Base-by-base conservation (phyloP, 2,113 vertebrate genomes). In the Anarhynchus alexandrinus region DNA sequence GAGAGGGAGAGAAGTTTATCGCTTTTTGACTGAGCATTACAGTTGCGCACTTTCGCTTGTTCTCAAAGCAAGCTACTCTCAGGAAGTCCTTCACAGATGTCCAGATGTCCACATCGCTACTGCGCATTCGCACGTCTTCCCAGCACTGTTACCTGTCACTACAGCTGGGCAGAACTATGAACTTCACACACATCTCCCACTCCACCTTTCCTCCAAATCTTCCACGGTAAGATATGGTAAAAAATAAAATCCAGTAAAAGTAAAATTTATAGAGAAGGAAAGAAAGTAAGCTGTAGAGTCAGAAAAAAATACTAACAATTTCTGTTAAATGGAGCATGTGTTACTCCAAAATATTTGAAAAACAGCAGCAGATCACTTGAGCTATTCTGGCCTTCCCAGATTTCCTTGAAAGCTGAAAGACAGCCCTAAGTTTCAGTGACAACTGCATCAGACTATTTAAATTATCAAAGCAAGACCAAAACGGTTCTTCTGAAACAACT, bases 401-500 rank as follows among this genome's bases (percentile, higher is more conserved):
- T 71, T 67, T 70, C 51, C 70, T 29, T 1, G 3, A 57, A 62
- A 90, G 26, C 54, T 66, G 69, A 86, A 25, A 69, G 40, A 67
- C 15, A 93, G 36, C 36, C 58, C 40, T 25, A 67, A 34, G 32
- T 84, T 92, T 82, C 72, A 86, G 43, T 43, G 59, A 87, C 40
- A 83, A 79, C 49, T 81, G 55, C 90, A 71, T 78, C 27, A 84
- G 59, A 85, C 21, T 79, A 38, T 76, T 78, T 72, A 81, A 91
- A 89, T 61, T 91, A 92, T 29, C 88, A 93, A 91, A 82, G 58
- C 26, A 90, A 92, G 30, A 86, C 84, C 71, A 90, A 83, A 86
- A 83, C 36, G 26, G 42, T 85, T 86, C 65, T 94, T 69, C 79
- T 58, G 36, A 91, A 96, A 82, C 61, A 95, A 81, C 74, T 86